These are phyloP conservation scores for Vipera ursinii DNA, from an alignment of 2,797 vertebrate species.

Conservation along the genomic window DNA sequence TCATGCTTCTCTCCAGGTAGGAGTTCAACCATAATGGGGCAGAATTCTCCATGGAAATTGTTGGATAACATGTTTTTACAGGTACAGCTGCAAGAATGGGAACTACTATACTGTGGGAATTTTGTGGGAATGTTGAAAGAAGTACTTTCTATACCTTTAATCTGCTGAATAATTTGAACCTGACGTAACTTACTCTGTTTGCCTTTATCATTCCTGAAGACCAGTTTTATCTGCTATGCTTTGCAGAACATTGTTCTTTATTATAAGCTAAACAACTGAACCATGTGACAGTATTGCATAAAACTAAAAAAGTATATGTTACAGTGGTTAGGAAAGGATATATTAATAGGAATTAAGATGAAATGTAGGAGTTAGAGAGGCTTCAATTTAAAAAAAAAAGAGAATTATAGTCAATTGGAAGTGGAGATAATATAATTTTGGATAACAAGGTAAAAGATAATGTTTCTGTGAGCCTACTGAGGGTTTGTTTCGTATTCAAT, in stretches of 20 bases:
- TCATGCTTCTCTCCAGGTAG: slow-evolving; percentile 63
- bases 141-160: neutral
- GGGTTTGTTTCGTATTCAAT: neutral
- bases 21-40: slow-evolving; percentile 34
- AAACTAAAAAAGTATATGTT: neutral
- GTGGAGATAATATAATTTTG: neutral
- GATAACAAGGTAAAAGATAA: neutral
- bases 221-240: neutral
- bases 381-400: neutral
- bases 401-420: neutral
- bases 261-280: neutral
- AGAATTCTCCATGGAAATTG: slow-evolving; percentile 49
- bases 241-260: neutral
- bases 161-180: neutral
- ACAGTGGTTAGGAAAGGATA: neutral
- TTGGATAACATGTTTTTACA: slow-evolving; percentile 59
- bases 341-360: neutral
- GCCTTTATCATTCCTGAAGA: neutral
- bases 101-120: neutral
- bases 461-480: neutral
- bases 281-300: neutral
- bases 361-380: neutral
- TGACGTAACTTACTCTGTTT: neutral
- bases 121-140: neutral
- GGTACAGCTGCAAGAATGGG: neutral